These are phyloP conservation scores for Anarsia innoxiella DNA, from an alignment of 2,888 invertebrate species.

Conservation along the genomic window DNA sequence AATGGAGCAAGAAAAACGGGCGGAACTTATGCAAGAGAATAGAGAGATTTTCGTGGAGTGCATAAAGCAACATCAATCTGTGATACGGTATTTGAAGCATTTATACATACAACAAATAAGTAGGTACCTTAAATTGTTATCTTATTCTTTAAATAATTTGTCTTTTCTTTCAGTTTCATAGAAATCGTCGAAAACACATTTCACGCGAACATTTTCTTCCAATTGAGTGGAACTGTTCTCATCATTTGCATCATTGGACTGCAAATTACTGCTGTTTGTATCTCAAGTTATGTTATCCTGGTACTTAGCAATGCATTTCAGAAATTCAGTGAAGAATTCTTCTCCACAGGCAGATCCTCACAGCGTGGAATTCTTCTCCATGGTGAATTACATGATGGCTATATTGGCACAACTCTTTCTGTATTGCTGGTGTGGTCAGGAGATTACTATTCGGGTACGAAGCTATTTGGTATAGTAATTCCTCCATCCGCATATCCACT, in stretches of 20 bases:
- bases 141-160: too few relatives aligned
- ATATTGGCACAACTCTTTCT: constrained; percentile 70
- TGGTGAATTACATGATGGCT: constrained; percentile 57
- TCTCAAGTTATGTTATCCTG: too few relatives aligned
- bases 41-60: constrained; percentile 42
- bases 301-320: too few relatives aligned
- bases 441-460: constrained; percentile 59
- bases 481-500: too few relatives aligned
- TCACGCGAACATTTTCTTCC: constrained; percentile 69
- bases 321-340: too few relatives aligned
- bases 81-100: too few relatives aligned
- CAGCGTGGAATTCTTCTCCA: constrained; percentile 60
- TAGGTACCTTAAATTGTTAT: too few relatives aligned
- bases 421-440: constrained; percentile 73
- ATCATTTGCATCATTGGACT: constrained; percentile 64
- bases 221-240: constrained; percentile 64
- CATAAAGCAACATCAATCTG: constrained; percentile 49
- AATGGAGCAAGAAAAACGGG: constrained; percentile 18
- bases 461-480: too few relatives aligned
- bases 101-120: too few relatives aligned
- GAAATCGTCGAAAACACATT: constrained; percentile 60
- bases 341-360: constrained; percentile 44
- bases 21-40: constrained; percentile 28
- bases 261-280: constrained; percentile 45
- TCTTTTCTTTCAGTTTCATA: constrained; percentile 52